Conservation (phyloP, 2,888 invertebrate genomes). For the Drosophila neutralis region DNA sequence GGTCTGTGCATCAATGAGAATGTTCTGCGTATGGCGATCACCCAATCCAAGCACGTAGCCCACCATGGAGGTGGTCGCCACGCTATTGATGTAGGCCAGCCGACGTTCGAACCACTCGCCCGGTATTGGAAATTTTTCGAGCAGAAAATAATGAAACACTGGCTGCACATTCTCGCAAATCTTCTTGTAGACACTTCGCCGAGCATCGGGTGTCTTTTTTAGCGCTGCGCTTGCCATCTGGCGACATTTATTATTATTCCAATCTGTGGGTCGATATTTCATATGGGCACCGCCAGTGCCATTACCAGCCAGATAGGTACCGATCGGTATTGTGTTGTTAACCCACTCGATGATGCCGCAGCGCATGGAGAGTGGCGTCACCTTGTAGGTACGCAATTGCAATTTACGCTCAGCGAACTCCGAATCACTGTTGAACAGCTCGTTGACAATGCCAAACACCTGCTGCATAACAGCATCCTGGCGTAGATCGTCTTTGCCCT, state of each 20-base stretch:
- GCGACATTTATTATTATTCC: conserved; percentile 83
- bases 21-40: conserved; percentile 97
- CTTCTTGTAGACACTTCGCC: conserved; percentile 86
- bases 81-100: conserved; percentile 93
- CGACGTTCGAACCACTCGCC: conserved; percentile 95
- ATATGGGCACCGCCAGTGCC: conserved; percentile 89
- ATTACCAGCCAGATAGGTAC: conserved; percentile 88
- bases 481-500: conserved; percentile 94
- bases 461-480: conserved; percentile 99
- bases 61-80: conserved; percentile 94
- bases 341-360: conserved; percentile 98
- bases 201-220: conserved; percentile 85
- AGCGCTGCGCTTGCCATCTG: conserved; percentile 79
- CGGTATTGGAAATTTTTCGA: conserved; percentile 93
- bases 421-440: conserved; percentile 89
- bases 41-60: conserved; percentile 98
- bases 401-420: conserved; percentile 89
- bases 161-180: conserved; percentile 91
- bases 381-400: conserved; percentile 95
- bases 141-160: conserved; percentile 96
- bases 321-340: conserved; percentile 93
- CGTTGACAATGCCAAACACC: conserved; percentile 96
- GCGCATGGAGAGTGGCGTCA: conserved; percentile 86
- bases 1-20: conserved; percentile 94
- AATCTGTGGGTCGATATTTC: conserved; percentile 86